These are phyloP conservation scores for Galbula dea DNA, from an alignment of 2,113 vertebrate genomes.

Conservation along the genomic window DNA sequence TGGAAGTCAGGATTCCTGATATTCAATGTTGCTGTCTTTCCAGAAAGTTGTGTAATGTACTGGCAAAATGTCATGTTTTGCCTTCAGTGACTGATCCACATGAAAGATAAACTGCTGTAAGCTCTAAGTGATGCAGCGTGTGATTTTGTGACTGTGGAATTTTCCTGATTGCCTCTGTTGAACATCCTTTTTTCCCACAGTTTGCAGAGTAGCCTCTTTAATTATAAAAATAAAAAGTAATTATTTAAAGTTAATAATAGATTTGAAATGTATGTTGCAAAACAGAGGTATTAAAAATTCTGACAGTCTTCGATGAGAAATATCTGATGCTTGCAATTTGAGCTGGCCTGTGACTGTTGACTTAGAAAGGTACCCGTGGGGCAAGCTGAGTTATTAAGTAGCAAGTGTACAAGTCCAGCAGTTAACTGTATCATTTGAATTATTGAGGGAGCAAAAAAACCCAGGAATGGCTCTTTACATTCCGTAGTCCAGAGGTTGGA, in stretches of 20 bases:
- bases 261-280: background rate
- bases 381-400: background rate
- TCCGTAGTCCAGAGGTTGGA: background rate
- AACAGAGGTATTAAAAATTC: background rate
- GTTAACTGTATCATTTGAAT: background rate
- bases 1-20: background rate
- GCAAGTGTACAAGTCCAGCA: background rate
- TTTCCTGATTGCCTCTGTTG: background rate
- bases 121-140: background rate
- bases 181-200: background rate
- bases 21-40: background rate
- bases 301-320: background rate
- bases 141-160: background rate
- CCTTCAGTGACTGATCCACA: background rate
- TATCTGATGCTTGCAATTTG: background rate
- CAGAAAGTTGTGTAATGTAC: background rate
- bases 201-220: background rate
- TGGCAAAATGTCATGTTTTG: background rate
- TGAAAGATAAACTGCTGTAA: background rate
- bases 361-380: background rate
- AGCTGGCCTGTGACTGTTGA: background rate
- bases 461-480: background rate
- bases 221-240: background rate
- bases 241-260: background rate
- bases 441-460: background rate